Base-by-base conservation (phyloP, 2,113 vertebrate genomes). In the Thinocorus orbignyianus region DNA sequence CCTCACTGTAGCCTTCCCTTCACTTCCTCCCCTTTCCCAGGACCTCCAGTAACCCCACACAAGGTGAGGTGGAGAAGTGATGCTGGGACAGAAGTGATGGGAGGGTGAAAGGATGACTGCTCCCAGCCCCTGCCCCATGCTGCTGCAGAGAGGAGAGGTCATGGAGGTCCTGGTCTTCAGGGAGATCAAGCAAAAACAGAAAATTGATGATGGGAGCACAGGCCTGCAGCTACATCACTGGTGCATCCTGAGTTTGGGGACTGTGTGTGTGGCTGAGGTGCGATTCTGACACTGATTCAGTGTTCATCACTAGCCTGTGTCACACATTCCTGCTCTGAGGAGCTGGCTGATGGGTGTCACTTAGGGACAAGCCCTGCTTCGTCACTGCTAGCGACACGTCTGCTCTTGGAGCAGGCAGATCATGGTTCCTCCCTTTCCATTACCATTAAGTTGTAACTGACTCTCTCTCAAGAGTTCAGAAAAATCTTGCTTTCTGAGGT, bases 281-380 rank as follows among this genome's bases (percentile, higher is more conserved):
- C 51, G 71, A 2, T 30, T 78, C 35, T 61, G 62, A 11, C 65
- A 22, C 52, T 61, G 33, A 33, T 17, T 11, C 2, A 1, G 11
- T 64, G 65, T 48, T 84, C 28, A 28, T 52, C 41, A 3, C 20
- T n/a, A 46, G 44, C 1, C 0, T 6, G 35, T 70, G 78, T 70
- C 46, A 7, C 0, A 5, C 28, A 39, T 49, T 62, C 35, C 79
- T 77, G 54, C 42, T 72, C 37, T 0, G 0, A 42, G 65, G 69
- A 81, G 39, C 33, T 79, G 70, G 4, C 39, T 81, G 13, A 25
- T 68, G 1, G 1, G 5, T 66, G 57, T 93, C 3, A 1, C 58
- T 15, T 25, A 6, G 26, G 74, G 51, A 55, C 60, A 46, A 66
- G 25, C 8, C 6, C 42, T 70, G 51, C 58, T 44, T 65, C 14